Percentiles rank a stretch among this genome's conserved stretches.
Conservation (phyloP, 1,140 invertebrate genomes). For the Mesaphorura yosii region DNA sequence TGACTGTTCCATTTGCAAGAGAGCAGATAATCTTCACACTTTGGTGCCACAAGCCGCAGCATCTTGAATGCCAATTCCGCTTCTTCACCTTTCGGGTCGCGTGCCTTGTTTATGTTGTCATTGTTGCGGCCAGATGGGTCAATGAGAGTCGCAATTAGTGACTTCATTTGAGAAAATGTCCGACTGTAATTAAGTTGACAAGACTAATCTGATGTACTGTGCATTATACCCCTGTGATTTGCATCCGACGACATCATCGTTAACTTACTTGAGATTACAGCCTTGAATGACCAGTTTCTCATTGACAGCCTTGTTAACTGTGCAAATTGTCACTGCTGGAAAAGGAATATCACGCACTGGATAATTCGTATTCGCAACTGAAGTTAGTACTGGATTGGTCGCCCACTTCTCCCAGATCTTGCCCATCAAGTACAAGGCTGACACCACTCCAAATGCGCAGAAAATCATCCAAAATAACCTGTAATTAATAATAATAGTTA, state of each 20-base stretch:
- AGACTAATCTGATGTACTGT: not conserved
- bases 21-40: slow-evolving; percentile 28
- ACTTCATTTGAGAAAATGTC: slow-evolving; percentile 26
- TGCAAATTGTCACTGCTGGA: slow-evolving; percentile 31
- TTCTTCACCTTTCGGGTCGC: not conserved
- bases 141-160: slow-evolving; percentile 24
- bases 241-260: too few species aligned
- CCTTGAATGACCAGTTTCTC: slow-evolving; percentile 31
- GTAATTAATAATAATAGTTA: not conserved
- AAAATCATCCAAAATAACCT: slow-evolving; percentile 30
- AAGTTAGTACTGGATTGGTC: slow-evolving; percentile 28
- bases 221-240: too few species aligned
- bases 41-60: slow-evolving; percentile 28
- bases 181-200: slow-evolving; percentile 14
- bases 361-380: slow-evolving; percentile 22
- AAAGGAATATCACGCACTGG: slow-evolving; percentile 25
- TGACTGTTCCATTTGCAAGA: slow-evolving; percentile 25
- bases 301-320: slow-evolving; percentile 31
- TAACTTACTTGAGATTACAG: slow-evolving; percentile 25
- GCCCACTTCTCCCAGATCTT: slow-evolving; percentile 30
- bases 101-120: slow-evolving; percentile 2
- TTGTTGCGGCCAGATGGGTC: slow-evolving; percentile 26
- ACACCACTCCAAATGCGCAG: slow-evolving; percentile 28
- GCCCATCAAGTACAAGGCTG: slow-evolving; percentile 29
- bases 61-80: slow-evolving; percentile 22